Conservation (phyloP, 2,113 vertebrate species). For the Caretta caretta region DNA sequence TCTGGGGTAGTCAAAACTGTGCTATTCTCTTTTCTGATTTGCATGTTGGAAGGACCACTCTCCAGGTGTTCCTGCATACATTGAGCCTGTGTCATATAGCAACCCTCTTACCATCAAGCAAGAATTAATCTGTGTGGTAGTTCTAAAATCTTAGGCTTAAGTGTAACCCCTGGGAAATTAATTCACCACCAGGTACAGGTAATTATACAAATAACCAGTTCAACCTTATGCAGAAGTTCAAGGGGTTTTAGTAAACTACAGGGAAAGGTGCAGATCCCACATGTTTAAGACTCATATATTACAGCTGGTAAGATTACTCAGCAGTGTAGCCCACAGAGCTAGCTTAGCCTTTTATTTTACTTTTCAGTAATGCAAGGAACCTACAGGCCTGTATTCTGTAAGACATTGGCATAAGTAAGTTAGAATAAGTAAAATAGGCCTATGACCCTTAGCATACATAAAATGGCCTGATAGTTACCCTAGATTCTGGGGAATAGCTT, state of each 20-base stretch:
- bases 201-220: slow-evolving; percentile 53
- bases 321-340: background rate
- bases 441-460: background rate
- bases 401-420: background rate
- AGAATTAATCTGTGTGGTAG: slow-evolving; percentile 68
- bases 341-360: background rate
- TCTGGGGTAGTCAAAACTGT: slow-evolving; percentile 10
- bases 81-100: slow-evolving; percentile 1
- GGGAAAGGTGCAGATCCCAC: background rate
- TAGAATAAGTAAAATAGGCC: background rate
- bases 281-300: slow-evolving; percentile 13
- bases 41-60: slow-evolving; percentile 45
- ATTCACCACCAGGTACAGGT: slow-evolving; percentile 25
- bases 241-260: slow-evolving; percentile 23
- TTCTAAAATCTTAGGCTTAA: slow-evolving; percentile 53
- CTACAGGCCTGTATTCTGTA: background rate
- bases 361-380: background rate
- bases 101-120: slow-evolving; percentile 60
- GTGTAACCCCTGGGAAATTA: slow-evolving; percentile 62
- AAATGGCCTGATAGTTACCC: background rate
- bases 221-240: slow-evolving; percentile 32
- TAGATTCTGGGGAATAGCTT: background rate
- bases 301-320: background rate
- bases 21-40: slow-evolving; percentile 29
- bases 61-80: background rate